A percentile compares a stretch with the other conserved stretches of the same genome.
phyloP scores from a whole-genome alignment of 2,888 invertebrate genomes.

The Ischnus inquisitorius region DNA sequence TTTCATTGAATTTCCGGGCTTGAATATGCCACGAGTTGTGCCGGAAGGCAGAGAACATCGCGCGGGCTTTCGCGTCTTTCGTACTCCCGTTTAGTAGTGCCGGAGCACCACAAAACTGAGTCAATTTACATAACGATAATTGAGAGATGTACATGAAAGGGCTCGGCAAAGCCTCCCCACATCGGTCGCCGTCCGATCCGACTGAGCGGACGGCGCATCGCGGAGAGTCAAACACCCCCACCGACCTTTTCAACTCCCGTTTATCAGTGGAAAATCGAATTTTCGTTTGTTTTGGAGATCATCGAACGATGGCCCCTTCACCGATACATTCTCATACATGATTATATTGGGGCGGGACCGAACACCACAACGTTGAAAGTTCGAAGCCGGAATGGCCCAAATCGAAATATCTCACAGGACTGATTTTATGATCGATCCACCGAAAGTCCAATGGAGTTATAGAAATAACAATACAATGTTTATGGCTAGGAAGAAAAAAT shows the following conservation, averaged over 20 bases:
- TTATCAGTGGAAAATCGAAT: slow-evolving; percentile 46
- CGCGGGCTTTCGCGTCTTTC: slow-evolving; percentile 30
- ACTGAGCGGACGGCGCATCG: slow-evolving; percentile 34
- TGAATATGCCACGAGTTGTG: slow-evolving; percentile 45
- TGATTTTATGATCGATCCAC: too few relatives aligned
- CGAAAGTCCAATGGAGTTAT: too few relatives aligned
- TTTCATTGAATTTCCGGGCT: slow-evolving; percentile 32
- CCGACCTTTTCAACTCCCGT: slow-evolving; percentile 39
- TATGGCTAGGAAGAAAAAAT: too few relatives aligned
- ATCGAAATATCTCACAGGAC: too few relatives aligned
- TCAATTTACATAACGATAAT: slow-evolving; percentile 85
- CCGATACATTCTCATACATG: too few relatives aligned
- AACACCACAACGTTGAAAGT: too few relatives aligned
- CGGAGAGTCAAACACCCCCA: not conserved
- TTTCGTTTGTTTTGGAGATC: slow-evolving; percentile 42
- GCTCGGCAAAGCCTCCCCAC: slow-evolving; percentile 62
- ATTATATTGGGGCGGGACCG: not conserved
- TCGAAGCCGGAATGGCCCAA: too few relatives aligned
- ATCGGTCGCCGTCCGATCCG: slow-evolving; percentile 45
- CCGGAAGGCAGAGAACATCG: slow-evolving; percentile 27
- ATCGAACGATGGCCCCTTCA: slow-evolving; percentile 3
- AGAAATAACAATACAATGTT: too few relatives aligned
- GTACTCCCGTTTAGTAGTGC: slow-evolving; percentile 17
- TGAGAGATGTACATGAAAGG: slow-evolving; percentile 84
- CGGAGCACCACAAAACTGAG: slow-evolving; percentile 80